These are phyloP conservation scores for Gorsachius goisagi DNA, from an alignment of 2,113 vertebrate species.

Conservation along the genomic window DNA sequence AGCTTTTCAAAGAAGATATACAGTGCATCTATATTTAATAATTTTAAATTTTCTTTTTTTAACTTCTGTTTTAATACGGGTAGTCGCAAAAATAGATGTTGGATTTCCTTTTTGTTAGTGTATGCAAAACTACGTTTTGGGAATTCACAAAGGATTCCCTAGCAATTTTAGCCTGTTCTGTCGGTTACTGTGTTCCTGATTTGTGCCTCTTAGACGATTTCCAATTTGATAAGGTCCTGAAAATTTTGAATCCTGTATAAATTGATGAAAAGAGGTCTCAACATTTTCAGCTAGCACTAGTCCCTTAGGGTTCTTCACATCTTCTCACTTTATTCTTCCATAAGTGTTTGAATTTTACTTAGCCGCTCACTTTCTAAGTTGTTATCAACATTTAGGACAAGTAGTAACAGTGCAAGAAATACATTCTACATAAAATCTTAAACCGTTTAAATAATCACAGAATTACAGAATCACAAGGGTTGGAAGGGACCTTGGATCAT, in stretches of 20 bases:
- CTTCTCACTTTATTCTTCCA: neutral
- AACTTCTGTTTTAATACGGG: neutral
- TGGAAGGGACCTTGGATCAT: no score
- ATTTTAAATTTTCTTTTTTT: neutral
- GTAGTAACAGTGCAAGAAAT: neutral
- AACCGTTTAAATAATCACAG: neutral
- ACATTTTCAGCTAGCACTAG: neutral
- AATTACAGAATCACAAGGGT: no score
- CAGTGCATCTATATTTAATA: neutral
- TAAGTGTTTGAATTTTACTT: neutral
- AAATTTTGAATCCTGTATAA: neutral
- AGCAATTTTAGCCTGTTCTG: neutral
- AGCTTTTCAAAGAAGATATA: neutral
- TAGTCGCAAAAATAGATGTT: neutral
- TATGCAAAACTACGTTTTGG: neutral
- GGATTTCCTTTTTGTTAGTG: neutral
- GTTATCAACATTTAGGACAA: neutral
- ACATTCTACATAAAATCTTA: neutral
- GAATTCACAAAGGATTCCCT: neutral
- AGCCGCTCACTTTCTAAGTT: neutral
- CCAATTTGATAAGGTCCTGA: neutral
- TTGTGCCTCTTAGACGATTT: neutral
- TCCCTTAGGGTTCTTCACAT: neutral
- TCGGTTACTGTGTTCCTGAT: neutral
- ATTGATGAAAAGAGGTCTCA: neutral